phyloP scores from a whole-genome alignment of 1,140 invertebrate genomes.

The Drosophila oshimai region DNA sequence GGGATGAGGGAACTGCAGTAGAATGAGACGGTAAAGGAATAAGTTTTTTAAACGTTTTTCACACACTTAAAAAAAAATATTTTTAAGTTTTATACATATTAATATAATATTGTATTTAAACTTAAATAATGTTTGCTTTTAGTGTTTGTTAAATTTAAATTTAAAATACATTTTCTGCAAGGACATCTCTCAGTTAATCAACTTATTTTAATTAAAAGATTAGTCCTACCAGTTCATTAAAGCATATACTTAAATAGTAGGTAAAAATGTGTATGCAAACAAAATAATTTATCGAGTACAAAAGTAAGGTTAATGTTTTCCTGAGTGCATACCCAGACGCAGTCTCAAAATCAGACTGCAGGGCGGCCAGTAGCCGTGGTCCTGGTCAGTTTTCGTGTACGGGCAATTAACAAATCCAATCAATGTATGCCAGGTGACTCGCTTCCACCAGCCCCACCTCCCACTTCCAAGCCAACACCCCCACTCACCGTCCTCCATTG shows the following conservation, averaged over 20 bases:
- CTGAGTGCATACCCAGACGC: neutral
- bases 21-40: neutral
- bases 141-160: neutral
- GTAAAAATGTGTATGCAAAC: too few species aligned
- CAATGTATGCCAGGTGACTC: constrained; percentile 48
- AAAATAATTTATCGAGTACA: too few species aligned
- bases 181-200: too few species aligned
- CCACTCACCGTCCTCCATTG: constrained; percentile 93
- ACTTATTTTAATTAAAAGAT: too few species aligned
- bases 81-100: too few species aligned
- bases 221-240: too few species aligned
- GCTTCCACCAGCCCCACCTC: neutral
- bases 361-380: constrained; percentile 1
- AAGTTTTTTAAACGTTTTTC: constrained; percentile 64
- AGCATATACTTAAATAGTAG: too few species aligned
- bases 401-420: constrained; percentile 79
- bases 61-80: neutral
- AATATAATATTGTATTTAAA: too few species aligned
- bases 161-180: too few species aligned
- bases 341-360: neutral
- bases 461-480: neutral
- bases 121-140: too few species aligned
- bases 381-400: constrained; percentile 55
- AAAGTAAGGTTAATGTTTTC: neutral
- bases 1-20: constrained; percentile 88